Percentiles rank a stretch among this genome's conserved stretches.
These are phyloP conservation scores for Miniopterus natalensis DNA, from an alignment of 2,113 vertebrate genomes.

Conservation along the genomic window DNA sequence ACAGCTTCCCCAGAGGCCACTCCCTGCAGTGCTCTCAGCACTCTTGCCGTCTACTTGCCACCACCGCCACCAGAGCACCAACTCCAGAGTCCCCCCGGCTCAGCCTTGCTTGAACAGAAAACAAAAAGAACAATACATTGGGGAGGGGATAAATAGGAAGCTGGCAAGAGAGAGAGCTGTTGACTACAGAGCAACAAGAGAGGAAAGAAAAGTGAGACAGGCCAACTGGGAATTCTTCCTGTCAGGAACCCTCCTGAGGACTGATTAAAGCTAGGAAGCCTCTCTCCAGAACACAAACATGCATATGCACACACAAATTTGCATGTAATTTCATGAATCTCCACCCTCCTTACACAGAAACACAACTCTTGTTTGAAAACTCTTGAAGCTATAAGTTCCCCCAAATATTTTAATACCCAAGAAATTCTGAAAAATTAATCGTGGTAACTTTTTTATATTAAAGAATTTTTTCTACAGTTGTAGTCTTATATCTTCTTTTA, in stretches of 20 bases:
- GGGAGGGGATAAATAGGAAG: not conserved
- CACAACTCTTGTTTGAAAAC: not conserved
- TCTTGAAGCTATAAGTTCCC: not conserved
- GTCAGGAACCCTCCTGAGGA: not conserved
- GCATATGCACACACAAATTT: not conserved
- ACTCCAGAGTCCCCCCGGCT: not conserved
- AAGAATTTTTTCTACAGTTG: not conserved
- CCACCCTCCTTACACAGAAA: not conserved
- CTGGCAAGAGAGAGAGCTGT: not conserved
- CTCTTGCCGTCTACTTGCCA: not conserved
- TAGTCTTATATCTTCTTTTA: not conserved
- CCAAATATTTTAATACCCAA: not conserved
- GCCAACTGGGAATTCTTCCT: not conserved
- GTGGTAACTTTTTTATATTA: not conserved
- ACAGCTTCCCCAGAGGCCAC: not conserved
- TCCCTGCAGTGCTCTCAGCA: fast-evolving
- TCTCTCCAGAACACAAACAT: not conserved
- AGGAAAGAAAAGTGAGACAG: not conserved
- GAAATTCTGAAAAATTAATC: constrained; percentile 34
- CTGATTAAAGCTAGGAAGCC: not conserved
- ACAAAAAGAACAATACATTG: not conserved
- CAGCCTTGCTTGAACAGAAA: not conserved
- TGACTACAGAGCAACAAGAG: not conserved
- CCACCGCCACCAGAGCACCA: not conserved
- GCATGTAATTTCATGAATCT: not conserved